These are phyloP conservation scores for Crotalus horridus DNA, from an alignment of 2,113 vertebrate genomes.

Conservation along the genomic window DNA sequence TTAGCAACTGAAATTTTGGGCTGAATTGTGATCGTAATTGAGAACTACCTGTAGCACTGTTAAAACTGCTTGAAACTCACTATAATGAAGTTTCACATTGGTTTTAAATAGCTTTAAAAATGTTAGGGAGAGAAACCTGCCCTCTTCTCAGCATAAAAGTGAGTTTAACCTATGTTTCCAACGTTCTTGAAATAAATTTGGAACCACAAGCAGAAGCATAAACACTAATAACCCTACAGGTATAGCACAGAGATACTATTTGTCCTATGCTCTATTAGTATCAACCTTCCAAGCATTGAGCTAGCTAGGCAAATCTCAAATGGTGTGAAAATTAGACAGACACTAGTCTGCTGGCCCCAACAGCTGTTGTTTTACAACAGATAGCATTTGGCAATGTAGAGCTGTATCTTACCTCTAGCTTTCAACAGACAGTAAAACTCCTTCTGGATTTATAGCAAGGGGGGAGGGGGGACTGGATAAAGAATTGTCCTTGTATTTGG, in stretches of 20 bases:
- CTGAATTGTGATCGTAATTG: not conserved
- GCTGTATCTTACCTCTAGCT: not conserved
- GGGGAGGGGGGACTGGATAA: not conserved
- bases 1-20: not conserved
- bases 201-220: not conserved
- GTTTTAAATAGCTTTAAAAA: not conserved
- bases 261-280: not conserved
- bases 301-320: not conserved
- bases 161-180: not conserved
- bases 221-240: not conserved
- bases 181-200: not conserved
- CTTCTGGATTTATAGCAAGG: not conserved
- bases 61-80: not conserved
- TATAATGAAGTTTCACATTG: not conserved
- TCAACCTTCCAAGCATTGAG: not conserved
- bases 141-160: not conserved
- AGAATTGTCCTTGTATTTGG: not conserved
- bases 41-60: not conserved
- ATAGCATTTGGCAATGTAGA: not conserved
- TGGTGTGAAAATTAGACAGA: not conserved
- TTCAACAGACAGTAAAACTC: not conserved
- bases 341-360: not conserved
- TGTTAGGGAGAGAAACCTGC: not conserved
- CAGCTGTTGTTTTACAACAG: conserved; percentile 1
- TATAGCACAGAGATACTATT: not conserved